Percentiles rank a stretch among this genome's conserved stretches.
Evolutionary conservation across 2,113 vertebrate species (phyloP).

Genomic region (Nyctereutes procyonoides): DNA sequence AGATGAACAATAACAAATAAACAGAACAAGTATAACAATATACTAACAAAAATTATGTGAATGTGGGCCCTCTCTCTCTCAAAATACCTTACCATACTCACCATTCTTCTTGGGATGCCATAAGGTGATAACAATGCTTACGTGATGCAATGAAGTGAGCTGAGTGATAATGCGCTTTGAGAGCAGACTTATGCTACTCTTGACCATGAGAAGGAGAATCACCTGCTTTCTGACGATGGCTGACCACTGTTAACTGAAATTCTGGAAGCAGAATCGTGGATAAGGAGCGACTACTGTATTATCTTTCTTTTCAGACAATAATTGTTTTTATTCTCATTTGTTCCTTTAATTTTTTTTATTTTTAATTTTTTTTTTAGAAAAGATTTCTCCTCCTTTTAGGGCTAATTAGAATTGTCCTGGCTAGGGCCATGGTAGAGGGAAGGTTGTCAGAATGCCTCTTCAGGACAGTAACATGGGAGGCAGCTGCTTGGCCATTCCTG

Average conservation of each 20-base stretch:
- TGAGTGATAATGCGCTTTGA: neutral
- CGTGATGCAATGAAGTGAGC: neutral
- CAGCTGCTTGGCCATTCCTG: neutral
- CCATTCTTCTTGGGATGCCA: neutral
- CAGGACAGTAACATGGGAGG: no score
- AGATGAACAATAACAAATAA: neutral
- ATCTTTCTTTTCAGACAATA: neutral
- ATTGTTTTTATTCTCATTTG: slow-evolving; percentile 17
- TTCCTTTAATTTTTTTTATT: neutral
- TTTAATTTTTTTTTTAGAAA: neutral
- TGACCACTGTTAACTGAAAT: neutral
- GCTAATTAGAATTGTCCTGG: neutral
- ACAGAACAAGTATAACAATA: neutral
- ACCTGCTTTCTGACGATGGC: neutral
- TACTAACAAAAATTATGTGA: neutral
- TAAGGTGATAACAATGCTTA: neutral
- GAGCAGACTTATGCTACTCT: neutral
- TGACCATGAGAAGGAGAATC: neutral
- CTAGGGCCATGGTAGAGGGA: neutral
- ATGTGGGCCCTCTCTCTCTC: neutral
- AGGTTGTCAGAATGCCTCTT: neutral
- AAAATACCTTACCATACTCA: neutral
- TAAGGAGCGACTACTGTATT: neutral
- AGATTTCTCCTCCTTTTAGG: neutral
- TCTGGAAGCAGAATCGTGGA: neutral